Conservation (phyloP, 2,888 invertebrate species). For the Cerastis rubricosa region DNA sequence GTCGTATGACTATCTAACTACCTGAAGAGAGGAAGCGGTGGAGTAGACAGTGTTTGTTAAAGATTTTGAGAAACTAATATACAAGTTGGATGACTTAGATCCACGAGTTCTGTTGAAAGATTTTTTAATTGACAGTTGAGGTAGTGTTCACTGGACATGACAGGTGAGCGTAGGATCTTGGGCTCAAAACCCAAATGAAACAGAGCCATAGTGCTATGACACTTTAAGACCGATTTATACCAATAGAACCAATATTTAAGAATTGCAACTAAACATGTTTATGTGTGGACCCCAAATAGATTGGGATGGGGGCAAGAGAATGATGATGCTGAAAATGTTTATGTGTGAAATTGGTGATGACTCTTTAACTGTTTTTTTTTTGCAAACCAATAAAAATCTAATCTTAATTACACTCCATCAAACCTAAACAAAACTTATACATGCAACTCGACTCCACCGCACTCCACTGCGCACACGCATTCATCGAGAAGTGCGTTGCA, state of each 20-base stretch:
- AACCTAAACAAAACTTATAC: not conserved
- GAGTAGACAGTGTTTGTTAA: slow-evolving; percentile 63
- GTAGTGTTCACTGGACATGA: not conserved
- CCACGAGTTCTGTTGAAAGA: not conserved
- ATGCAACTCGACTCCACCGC: slow-evolving; percentile 69
- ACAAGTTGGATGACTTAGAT: not conserved
- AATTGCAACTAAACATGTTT: not conserved
- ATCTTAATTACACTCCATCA: not conserved
- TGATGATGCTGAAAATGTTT: not conserved
- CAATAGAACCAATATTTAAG: not conserved
- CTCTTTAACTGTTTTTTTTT: not conserved
- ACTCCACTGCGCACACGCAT: slow-evolving; percentile 75
- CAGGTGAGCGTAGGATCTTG: not conserved
- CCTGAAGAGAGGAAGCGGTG: slow-evolving; percentile 70
- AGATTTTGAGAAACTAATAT: not conserved
- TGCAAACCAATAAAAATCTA: not conserved
- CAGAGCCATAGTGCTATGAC: not conserved
- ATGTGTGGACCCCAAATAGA: not conserved
- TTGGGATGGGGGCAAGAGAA: no score
- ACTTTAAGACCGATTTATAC: not conserved
- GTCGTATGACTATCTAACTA: slow-evolving; percentile 89
- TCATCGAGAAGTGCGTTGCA: slow-evolving; percentile 89
- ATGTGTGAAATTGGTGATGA: not conserved
- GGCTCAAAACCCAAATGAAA: not conserved
- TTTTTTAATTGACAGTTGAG: not conserved